These are phyloP conservation scores for Sphyrna mokarran DNA, from an alignment of 2,113 vertebrate genomes.

Conservation along the genomic window DNA sequence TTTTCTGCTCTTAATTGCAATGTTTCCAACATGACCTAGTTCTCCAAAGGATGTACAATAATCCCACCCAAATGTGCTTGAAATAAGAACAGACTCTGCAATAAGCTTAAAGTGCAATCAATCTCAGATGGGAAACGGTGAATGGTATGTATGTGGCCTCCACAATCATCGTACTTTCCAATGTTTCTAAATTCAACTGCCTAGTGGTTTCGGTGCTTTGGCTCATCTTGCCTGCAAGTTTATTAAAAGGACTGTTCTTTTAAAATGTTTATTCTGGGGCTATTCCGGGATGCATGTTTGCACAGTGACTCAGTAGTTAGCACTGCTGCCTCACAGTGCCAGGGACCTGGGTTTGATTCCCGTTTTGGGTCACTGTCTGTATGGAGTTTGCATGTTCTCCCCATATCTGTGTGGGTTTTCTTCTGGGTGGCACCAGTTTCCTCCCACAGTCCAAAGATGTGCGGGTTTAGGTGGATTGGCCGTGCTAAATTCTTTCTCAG, in stretches of 20 bases:
- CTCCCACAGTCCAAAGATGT: too few relatives aligned
- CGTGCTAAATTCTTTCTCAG: too few relatives aligned
- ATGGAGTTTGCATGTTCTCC: too few relatives aligned
- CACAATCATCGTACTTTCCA: background rate
- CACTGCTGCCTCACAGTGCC: too few relatives aligned
- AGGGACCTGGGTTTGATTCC: too few relatives aligned
- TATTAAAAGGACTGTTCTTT: background rate
- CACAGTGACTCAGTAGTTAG: too few relatives aligned
- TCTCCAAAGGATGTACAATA: background rate
- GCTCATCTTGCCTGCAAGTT: background rate
- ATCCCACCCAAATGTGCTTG: background rate
- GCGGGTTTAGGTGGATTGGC: too few relatives aligned
- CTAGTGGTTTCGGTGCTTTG: background rate
- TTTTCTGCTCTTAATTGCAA: background rate
- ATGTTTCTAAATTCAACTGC: background rate
- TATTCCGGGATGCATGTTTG: background rate
- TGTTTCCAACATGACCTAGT: background rate
- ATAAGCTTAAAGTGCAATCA: background rate
- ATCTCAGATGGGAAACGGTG: background rate
- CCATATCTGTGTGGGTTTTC: too few relatives aligned
- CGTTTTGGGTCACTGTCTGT: too few relatives aligned
- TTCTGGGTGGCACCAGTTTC: too few relatives aligned
- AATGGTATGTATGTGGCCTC: background rate
- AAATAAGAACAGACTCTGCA: background rate
- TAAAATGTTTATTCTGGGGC: background rate